Evolutionary conservation across 2,797 vertebrate genomes (phyloP).

Genomic region (Thaleichthys pacificus): DNA sequence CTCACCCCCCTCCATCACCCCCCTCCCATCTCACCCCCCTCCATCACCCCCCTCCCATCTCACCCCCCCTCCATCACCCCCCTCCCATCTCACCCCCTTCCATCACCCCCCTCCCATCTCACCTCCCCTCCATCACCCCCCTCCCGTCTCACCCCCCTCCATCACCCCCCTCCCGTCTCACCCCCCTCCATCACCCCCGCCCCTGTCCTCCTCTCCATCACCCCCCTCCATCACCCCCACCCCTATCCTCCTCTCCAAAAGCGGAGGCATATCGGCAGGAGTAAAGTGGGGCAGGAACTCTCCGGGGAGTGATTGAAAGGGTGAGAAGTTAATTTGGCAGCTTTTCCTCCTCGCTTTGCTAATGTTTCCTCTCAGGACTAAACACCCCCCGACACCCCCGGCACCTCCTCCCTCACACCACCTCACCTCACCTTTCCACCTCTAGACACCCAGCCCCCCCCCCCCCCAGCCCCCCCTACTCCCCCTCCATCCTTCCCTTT

Average conservation of each 20-base stretch:
- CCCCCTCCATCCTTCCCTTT: slow-evolving; percentile 43
- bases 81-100: too few species aligned
- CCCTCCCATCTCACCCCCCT: too few species aligned
- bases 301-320: slow-evolving; percentile 99
- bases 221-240: slow-evolving; percentile 13
- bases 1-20: too few species aligned
- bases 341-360: slow-evolving; percentile 97
- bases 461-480: slow-evolving; percentile 32
- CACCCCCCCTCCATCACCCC: too few species aligned
- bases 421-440: slow-evolving; percentile 33
- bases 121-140: too few species aligned
- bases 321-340: slow-evolving; percentile 99
- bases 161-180: too few species aligned
- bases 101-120: too few species aligned
- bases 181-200: too few species aligned
- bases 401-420: slow-evolving; percentile 51
- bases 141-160: too few species aligned
- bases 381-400: slow-evolving; percentile 55
- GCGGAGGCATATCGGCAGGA: slow-evolving; percentile 82
- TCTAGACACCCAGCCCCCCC: slow-evolving; percentile 49
- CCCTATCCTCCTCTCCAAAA: slow-evolving; percentile 55
- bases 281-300: slow-evolving; percentile 92
- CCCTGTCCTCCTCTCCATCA: too few species aligned
- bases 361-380: slow-evolving; percentile 88
- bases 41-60: too few species aligned